Percentiles rank a stretch among this genome's conserved stretches.
phyloP scores from a whole-genome alignment of 2,888 invertebrate species.

The Hecatera dysodea region DNA sequence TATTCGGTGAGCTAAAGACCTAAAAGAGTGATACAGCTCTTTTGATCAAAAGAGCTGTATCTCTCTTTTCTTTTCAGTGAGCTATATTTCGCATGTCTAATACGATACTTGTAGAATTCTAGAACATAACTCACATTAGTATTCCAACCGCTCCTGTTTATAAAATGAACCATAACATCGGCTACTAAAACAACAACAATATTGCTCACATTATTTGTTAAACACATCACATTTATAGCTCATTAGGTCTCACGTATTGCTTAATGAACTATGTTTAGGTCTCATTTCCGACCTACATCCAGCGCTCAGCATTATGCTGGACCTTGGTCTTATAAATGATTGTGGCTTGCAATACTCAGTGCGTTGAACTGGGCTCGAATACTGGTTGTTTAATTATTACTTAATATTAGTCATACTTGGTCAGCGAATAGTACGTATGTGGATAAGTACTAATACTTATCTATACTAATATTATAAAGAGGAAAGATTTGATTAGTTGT shows the following conservation, averaged over 20 bases:
- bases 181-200: slow-evolving; percentile 12
- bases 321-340: slow-evolving; percentile 51
- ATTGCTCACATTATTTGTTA: slow-evolving; percentile 18
- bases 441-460: not conserved
- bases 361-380: slow-evolving; percentile 41
- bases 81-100: too few species aligned
- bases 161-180: slow-evolving; percentile 15
- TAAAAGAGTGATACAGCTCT: too few species aligned
- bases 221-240: slow-evolving; percentile 23
- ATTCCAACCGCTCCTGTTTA: slow-evolving; percentile 9
- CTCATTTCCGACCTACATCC: slow-evolving; percentile 62
- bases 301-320: slow-evolving; percentile 24
- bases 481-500: too few species aligned
- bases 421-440: not conserved
- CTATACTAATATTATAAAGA: too few species aligned
- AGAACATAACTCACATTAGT: not conserved
- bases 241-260: slow-evolving; percentile 21
- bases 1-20: too few species aligned
- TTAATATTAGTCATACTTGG: not conserved
- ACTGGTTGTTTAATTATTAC: slow-evolving; percentile 10
- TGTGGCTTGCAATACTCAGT: slow-evolving; percentile 33
- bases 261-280: slow-evolving; percentile 32
- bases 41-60: too few species aligned
- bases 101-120: not conserved
- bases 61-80: too few species aligned